Evolutionary conservation across 2,888 invertebrate genomes (phyloP).

Genomic region (Agrotis clavis): DNA sequence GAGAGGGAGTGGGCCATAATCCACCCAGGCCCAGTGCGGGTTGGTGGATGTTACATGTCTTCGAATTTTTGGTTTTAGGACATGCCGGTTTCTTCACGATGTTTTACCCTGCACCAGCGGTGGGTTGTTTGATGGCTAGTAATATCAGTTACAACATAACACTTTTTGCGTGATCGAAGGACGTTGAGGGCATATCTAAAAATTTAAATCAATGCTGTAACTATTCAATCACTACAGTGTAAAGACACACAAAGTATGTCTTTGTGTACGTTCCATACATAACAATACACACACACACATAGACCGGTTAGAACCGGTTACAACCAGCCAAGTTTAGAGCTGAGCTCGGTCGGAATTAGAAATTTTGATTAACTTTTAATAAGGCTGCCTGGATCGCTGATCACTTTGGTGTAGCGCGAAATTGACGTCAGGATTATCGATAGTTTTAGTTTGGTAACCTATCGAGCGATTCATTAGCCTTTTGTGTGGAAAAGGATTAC

Average conservation of each 20-base stretch:
- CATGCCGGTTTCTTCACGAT: too few relatives aligned
- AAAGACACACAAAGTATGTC: neutral
- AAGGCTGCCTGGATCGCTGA: constrained; percentile 68
- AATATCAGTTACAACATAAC: too few relatives aligned
- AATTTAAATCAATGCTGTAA: neutral
- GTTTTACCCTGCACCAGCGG: too few relatives aligned
- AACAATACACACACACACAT: constrained; percentile 9
- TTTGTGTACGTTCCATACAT: constrained; percentile 10
- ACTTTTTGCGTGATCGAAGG: neutral
- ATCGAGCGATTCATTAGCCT: constrained; percentile 17
- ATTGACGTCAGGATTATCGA: constrained; percentile 37
- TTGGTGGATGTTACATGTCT: too few relatives aligned
- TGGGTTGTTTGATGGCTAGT: too few relatives aligned
- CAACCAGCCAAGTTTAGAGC: constrained; percentile 61
- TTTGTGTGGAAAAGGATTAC: constrained; percentile 4
- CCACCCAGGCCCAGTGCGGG: too few relatives aligned
- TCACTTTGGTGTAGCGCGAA: constrained; percentile 60
- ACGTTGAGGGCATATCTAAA: neutral
- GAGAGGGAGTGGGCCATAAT: too few relatives aligned
- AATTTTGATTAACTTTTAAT: constrained; percentile 79
- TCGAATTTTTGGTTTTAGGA: too few relatives aligned
- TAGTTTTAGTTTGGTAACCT: constrained; percentile 37
- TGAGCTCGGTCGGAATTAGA: constrained; percentile 64
- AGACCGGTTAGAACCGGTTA: constrained; percentile 41
- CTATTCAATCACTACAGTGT: constrained; percentile 7